Conservation (phyloP, 2,888 invertebrate species). For the Nephrotoma flavescens region DNA sequence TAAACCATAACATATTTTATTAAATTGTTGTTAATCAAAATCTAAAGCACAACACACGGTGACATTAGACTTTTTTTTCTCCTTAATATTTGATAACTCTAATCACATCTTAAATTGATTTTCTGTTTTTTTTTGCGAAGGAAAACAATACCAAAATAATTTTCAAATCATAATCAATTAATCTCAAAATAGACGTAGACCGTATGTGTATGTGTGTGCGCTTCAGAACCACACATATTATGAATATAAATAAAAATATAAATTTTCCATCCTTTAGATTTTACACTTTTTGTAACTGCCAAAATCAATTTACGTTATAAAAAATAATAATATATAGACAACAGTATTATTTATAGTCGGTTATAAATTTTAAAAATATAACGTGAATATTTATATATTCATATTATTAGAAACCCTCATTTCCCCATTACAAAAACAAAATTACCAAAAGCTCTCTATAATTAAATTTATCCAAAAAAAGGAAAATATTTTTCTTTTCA, state of each 20-base stretch:
- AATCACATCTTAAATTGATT: not conserved
- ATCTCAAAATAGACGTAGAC: not conserved
- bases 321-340: not conserved
- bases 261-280: not conserved
- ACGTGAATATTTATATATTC: not conserved
- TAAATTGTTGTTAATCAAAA: not conserved
- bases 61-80: not conserved
- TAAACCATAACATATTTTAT: not conserved
- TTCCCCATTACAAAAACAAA: not conserved
- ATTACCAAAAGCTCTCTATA: not conserved
- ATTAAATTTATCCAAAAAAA: not conserved
- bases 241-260: not conserved
- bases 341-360: not conserved
- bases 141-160: not conserved
- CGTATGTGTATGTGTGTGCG: no score
- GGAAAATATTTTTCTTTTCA: not conserved
- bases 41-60: not conserved
- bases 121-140: not conserved
- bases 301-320: not conserved
- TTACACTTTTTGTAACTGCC: not conserved
- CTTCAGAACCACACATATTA: not conserved
- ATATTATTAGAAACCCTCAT: not conserved
- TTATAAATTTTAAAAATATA: not conserved
- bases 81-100: not conserved
- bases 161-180: not conserved